Evolutionary conservation across 1,140 invertebrate genomes (phyloP).

Genomic region (Vollenhovia emeryi): DNA sequence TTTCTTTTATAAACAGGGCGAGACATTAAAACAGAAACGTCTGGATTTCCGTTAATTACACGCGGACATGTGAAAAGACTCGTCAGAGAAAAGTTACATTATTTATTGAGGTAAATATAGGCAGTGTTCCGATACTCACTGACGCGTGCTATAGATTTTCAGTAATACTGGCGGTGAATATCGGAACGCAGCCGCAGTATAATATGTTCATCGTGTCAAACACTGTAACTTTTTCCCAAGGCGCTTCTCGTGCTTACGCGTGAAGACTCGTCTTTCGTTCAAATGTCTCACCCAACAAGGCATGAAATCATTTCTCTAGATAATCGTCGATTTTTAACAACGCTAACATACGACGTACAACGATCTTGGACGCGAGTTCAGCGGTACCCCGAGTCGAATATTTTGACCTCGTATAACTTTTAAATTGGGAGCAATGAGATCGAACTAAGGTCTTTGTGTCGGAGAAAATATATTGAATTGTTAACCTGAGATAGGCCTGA

Average conservation of each 20-base stretch:
- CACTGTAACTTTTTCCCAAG: background rate
- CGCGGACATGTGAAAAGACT: background rate
- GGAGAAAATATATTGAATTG: no score
- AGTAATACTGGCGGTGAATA: no score
- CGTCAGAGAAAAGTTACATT: background rate
- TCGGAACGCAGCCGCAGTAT: no score
- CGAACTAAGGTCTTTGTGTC: no score
- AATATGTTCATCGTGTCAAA: background rate
- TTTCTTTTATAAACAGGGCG: background rate
- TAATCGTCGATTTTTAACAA: background rate
- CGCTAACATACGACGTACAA: background rate
- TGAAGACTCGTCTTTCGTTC: background rate
- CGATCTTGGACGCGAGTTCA: background rate
- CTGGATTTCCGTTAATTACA: background rate
- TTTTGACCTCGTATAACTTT: no score
- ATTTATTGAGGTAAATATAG: conserved; percentile 3
- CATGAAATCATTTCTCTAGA: background rate
- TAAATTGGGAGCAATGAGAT: no score
- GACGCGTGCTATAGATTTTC: no score
- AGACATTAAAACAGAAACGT: background rate
- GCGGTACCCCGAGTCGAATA: no score
- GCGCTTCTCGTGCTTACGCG: background rate
- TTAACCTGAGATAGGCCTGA: no score
- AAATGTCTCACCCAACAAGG: background rate
- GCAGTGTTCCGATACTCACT: no score